Conservation (phyloP, 2,888 invertebrate genomes). For the Parnassius mnemosyne region DNA sequence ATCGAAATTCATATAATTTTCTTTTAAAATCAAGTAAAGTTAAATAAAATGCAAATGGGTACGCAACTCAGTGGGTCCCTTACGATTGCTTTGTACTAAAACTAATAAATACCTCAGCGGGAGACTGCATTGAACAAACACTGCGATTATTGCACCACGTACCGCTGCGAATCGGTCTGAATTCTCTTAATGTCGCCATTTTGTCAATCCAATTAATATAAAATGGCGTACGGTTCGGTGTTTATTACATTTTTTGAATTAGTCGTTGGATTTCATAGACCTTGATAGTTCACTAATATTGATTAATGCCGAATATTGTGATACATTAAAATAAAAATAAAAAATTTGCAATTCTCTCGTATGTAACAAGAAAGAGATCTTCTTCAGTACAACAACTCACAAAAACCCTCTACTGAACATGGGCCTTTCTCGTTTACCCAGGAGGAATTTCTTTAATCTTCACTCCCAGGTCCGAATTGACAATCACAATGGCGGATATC, state of each 20-base stretch:
- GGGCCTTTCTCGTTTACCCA: too few species aligned
- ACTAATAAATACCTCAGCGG: slow-evolving; percentile 12
- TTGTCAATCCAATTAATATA: slow-evolving; percentile 7
- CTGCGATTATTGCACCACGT: background rate
- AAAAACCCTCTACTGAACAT: too few species aligned
- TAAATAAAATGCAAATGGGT: background rate
- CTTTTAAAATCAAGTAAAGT: too few species aligned
- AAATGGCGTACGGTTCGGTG: background rate
- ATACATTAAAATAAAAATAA: too few species aligned
- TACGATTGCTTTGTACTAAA: background rate
- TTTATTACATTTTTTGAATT: background rate
- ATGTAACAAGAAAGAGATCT: too few species aligned
- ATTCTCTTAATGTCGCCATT: slow-evolving; percentile 12
- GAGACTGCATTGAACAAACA: slow-evolving; percentile 8
- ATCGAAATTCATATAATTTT: too few species aligned
- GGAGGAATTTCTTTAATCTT: too few species aligned
- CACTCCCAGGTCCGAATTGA: too few species aligned
- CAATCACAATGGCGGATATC: too few species aligned
- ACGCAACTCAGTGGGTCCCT: background rate
- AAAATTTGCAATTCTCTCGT: too few species aligned
- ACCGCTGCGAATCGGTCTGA: slow-evolving; percentile 20
- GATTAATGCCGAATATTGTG: background rate
- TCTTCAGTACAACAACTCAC: too few species aligned
- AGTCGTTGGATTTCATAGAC: background rate
- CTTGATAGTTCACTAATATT: too few species aligned